Base-by-base conservation (phyloP, 92 coral and sea anemone genomes). In the Siderastrea siderea region DNA sequence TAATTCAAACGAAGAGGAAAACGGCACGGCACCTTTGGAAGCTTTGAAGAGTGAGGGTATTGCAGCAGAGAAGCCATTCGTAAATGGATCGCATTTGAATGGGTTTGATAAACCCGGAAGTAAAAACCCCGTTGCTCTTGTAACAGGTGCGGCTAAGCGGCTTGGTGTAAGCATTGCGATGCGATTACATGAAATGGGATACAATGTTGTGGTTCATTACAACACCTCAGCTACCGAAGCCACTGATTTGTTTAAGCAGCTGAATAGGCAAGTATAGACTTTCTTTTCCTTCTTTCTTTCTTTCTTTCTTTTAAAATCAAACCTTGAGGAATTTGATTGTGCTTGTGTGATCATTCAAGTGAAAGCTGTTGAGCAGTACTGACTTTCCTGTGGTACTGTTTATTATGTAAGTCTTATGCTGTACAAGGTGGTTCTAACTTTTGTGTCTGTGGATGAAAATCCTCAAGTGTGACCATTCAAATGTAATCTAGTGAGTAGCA, bases 141-240 rank as follows among this genome's bases (percentile, higher is more conserved):
- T 94, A 10, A 94, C 98, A 50, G 98, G 95, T 9, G 94, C 86
- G 4, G 91, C 98, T 0, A 94, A 77, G 76, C 93, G 94, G 58
- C 89, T 94, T 46, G 98, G 98, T 2, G 95, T 92, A 5, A 60
- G 77, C 43, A 94, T 92, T 49, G 88, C 82, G 3, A 89, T 76
- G 49, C 64, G 73, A 12, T 69, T 94, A 3, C 97, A 94, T 26
- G 50, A 59, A 16, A 69, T 76, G 3, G 91, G 95, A n/a, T 94
- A 77, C 82, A 94, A 83, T 58, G 87, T 91, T 1, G 15, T 94
- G 75, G 78, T 91, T 12, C 96, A 94, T 59, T 94, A 71, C 80
- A 94, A 94, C 84, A 88, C 62, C 4, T 94, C 95, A 6, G 50
- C 0, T 3, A 43, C 64, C 7, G 92, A 93, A 65, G 78, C 94